Conservation (phyloP, 2,888 invertebrate genomes). For the Hyposoter dolosus region DNA sequence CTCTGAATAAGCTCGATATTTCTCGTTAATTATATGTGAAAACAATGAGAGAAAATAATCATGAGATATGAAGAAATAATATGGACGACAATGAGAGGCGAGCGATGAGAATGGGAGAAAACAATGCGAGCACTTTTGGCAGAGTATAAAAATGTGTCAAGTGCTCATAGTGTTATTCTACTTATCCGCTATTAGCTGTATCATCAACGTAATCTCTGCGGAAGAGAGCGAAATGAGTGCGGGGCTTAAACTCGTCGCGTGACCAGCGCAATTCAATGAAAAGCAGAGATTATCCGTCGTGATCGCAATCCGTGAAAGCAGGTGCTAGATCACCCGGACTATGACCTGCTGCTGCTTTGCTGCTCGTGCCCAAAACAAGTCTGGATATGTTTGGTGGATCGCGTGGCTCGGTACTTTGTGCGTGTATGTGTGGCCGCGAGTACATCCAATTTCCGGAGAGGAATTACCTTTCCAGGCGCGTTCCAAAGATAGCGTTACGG, state of each 20-base stretch:
- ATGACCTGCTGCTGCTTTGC: constrained; percentile 37
- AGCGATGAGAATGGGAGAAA: neutral
- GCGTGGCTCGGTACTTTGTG: constrained; percentile 57
- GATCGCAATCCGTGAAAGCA: constrained; percentile 75
- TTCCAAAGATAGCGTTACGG: constrained; percentile 71
- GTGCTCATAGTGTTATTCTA: constrained; percentile 17
- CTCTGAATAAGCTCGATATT: neutral
- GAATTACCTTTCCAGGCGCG: constrained; percentile 77
- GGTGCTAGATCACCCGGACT: constrained; percentile 73
- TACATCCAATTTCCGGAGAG: constrained; percentile 81
- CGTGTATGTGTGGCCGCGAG: constrained; percentile 69
- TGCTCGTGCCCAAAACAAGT: constrained; percentile 33
- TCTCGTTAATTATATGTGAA: neutral
- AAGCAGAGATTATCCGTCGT: constrained; percentile 76
- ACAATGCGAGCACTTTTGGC: neutral
- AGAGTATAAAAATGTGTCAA: constrained; percentile 6
- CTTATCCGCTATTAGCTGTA: constrained; percentile 32
- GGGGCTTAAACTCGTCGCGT: constrained; percentile 48
- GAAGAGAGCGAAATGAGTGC: neutral
- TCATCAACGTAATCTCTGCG: constrained; percentile 38
- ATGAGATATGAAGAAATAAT: neutral
- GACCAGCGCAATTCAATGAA: constrained; percentile 75
- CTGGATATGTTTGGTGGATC: constrained; percentile 46
- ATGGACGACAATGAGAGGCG: neutral
- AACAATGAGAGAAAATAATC: neutral